Conservation (phyloP, 2,888 invertebrate genomes). For the Patella ulyssiponensis region DNA sequence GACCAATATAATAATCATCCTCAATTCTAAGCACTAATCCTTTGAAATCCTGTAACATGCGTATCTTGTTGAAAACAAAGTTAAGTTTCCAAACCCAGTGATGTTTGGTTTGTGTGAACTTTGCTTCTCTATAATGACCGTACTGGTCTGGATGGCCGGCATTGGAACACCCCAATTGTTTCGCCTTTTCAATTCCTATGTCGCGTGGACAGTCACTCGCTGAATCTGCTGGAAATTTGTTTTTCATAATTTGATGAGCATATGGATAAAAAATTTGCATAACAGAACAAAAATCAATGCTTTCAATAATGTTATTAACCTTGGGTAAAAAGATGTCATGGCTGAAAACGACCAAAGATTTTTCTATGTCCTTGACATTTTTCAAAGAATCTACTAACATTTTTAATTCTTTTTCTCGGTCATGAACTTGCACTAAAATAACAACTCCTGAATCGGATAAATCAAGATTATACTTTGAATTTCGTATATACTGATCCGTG, state of each 20-base stretch:
- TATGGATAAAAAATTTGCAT: slow-evolving; percentile 26
- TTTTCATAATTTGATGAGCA: slow-evolving; percentile 16
- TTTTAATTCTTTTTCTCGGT: slow-evolving; percentile 15
- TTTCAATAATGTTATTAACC: slow-evolving; percentile 8
- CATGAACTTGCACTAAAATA: slow-evolving; percentile 25
- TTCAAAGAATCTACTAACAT: slow-evolving; percentile 19
- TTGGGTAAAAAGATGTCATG: slow-evolving; percentile 15
- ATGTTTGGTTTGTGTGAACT: slow-evolving; percentile 24
- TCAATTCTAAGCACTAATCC: slow-evolving; percentile 22
- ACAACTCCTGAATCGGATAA: slow-evolving; percentile 12
- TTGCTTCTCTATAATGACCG: slow-evolving; percentile 23
- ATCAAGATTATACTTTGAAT: neutral
- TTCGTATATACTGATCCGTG: no score
- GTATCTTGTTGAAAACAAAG: slow-evolving; percentile 19
- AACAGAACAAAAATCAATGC: slow-evolving; percentile 18
- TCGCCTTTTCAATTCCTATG: slow-evolving; percentile 3
- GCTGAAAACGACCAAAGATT: slow-evolving; percentile 20
- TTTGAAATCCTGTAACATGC: slow-evolving; percentile 10
- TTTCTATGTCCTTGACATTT: slow-evolving; percentile 19
- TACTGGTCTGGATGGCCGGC: slow-evolving; percentile 19
- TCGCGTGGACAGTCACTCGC: slow-evolving; percentile 22
- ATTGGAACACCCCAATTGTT: slow-evolving; percentile 14
- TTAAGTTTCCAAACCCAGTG: slow-evolving; percentile 26
- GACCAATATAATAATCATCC: slow-evolving; percentile 21
- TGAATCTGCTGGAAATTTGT: slow-evolving; percentile 16